Evolutionary conservation across 2,888 invertebrate species (phyloP), one percentile per base, ranked within the genome.

Genomic region (Agriopis leucophaearia): DNA sequence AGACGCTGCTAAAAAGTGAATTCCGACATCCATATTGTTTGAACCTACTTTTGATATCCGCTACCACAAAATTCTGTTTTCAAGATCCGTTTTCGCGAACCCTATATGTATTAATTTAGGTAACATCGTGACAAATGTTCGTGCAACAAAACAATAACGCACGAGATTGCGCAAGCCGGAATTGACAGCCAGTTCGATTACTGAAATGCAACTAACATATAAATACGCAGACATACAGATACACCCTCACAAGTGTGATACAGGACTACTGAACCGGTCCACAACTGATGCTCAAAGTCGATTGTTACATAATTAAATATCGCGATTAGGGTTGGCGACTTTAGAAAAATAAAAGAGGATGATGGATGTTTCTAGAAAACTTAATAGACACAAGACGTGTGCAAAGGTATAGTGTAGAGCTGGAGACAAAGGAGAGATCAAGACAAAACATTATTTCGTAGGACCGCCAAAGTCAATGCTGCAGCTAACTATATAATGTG

Each of bases 181-280:
- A 78, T 78, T 81, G 74, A 76, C 74, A 79, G 71, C 75, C 66
- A 74, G 74, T 77, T 73, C 72, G 65, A 70, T 65, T 72, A 66
- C 72, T 73, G 71, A 66, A 51, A 42, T 10, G 55, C 55, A 55
- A 55, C 42, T 55, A 42, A 60, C 54, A 60, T 35, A 57, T 50
- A 40, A 36, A 40, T 55, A 50, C 18, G 54, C 44, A 62, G 57
- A 57, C 52, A 45, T 16, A 75, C 74, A 76, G 64, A 45, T 16
- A 75, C 74, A 76, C 65, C 69, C 72, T 71, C 71, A 73, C 75
- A 74, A 75, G 74, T 82, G 76, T 87, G 87, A 86, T 83, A 87
- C 83, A 88, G 72, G 71, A 73, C 73, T 77, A 76, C 71, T 71
- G 68, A 80, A 82, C 85, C 81, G 80, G 85, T 82, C 70, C 71